Base-by-base conservation (phyloP, 2,797 vertebrate species). In the Loriculus beryllinus region DNA sequence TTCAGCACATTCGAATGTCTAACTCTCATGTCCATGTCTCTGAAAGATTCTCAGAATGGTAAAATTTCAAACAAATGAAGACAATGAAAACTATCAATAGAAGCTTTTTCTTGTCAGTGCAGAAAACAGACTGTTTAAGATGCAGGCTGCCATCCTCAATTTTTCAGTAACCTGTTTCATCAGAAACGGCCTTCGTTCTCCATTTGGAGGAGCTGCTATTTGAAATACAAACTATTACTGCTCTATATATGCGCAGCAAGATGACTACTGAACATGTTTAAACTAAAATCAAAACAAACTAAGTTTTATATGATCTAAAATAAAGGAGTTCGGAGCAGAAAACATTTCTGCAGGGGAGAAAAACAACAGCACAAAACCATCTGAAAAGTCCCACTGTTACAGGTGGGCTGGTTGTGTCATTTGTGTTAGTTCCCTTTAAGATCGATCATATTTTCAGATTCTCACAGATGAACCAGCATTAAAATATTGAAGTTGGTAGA, bases 331-430 rank as follows among this genome's bases (percentile, higher is more conserved):
- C 22, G 69, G 29, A 59, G n/a, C 7, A 47, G 40, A 62, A 72
- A 67, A 12, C 4, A 10, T 47, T 90, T 74, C 37, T 72, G 21
- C 20, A 26, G 14, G 1, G 15, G 2, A 5, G 9, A 13, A 72
- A 52, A 40, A 20, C 26, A 43, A 35, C 12, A 45, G 18, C 21
- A 49, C 4, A 64, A 62, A 77, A 54, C 1, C 4, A 15, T 6
- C 8, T 2, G 1, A 21, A 56, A 51, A 59, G 1, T 2, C 2
- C 1, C 48, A 22, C 29, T 19, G 8, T 23, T 81, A 26, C 4
- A 35, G 20, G 19, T 20, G 16, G 49, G 43, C 26, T 82, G 33
- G 56, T 45, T 4, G 0, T 8, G 33, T 29, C 74, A 20, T n/a
- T 37, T 65, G 13, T 16, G 26, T 69, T 60, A 70, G 45, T 82